Percentiles rank a stretch among this genome's conserved stretches.
Evolutionary conservation across 2,888 invertebrate species (phyloP).

Genomic region (Drosophila sordidula): DNA sequence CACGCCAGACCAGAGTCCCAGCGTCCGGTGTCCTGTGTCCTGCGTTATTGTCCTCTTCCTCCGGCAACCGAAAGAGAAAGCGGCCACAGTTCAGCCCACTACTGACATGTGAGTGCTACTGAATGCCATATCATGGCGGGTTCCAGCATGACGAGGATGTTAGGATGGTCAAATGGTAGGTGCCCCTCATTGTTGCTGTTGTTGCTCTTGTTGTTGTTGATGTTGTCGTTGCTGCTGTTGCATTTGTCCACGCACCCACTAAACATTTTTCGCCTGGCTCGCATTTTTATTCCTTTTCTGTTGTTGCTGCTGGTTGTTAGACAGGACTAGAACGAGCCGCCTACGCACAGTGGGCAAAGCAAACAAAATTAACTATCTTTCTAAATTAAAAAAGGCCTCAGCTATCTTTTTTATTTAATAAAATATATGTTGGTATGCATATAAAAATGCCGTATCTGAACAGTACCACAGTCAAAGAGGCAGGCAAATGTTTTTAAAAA

Average conservation of each 20-base stretch:
- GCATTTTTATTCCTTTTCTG: slow-evolving; percentile 10
- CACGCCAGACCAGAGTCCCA: slow-evolving; percentile 59
- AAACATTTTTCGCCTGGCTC: slow-evolving; percentile 54
- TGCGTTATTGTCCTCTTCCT: slow-evolving; percentile 43
- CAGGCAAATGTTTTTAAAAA: no score
- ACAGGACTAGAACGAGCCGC: slow-evolving; percentile 28
- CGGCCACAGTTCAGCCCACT: slow-evolving; percentile 41
- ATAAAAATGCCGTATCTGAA: no score
- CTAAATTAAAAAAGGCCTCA: neutral
- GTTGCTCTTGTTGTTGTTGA: slow-evolving; percentile 31
- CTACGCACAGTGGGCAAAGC: slow-evolving; percentile 13
- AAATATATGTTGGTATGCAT: no score
- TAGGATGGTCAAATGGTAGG: slow-evolving; percentile 34
- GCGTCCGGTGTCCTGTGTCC: slow-evolving; percentile 26
- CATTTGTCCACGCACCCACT: slow-evolving; percentile 66
- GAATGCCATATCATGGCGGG: slow-evolving; percentile 72
- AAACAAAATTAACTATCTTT: neutral
- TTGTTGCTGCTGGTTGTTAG: slow-evolving; percentile 14
- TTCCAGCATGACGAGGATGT: slow-evolving; percentile 47
- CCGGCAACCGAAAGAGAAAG: slow-evolving; percentile 6
- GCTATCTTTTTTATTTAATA: no score
- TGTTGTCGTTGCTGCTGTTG: slow-evolving; percentile 34
- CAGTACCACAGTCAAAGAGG: no score
- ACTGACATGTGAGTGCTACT: slow-evolving; percentile 65
- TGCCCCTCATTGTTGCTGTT: slow-evolving; percentile 38